Evolutionary conservation across 2,113 vertebrate species (phyloP), one percentile per base, ranked within the genome.

Genomic region (Lutjanus erythropterus): DNA sequence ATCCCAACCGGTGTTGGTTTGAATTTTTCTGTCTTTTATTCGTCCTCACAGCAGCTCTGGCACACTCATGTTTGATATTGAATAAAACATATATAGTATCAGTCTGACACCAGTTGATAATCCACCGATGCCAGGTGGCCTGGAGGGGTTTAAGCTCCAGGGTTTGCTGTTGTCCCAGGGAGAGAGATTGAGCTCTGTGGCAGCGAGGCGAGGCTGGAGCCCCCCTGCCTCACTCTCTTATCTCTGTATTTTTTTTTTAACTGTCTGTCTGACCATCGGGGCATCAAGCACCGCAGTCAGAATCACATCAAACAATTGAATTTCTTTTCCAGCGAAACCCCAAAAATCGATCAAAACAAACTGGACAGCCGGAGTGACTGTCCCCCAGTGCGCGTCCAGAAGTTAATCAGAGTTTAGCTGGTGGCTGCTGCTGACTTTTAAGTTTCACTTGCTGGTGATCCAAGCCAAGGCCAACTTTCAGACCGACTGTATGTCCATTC

Each of bases 1-100:
- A 87, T 81, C 75, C 41, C 39, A 77, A 58, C 39, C 74, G 52
- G 52, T 53, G 23, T n/a, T 59, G 66, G 39, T 66, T 58, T 59
- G 11, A 47, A 41, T 64, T 35, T 16, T 41, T 52, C 16, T 44
- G 44, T 15, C 29, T 5, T 71, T 33, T 50, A 59, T 39, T 23
- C n/a, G 21, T 64, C 29, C 23, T 11, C 46, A 37, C 9, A 33
- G 27, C 39, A 65, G 39, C 47, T 74, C 31, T 5, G 19, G 19
- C 71, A 55, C 11, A 5, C 10, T 5, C 42, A 1, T 41, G 4
- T 64, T 66, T 61, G 29, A 59, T 59, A 35, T 41, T 58, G 52
- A 75, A 59, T 71, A 49, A 75, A 67, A 44, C 9, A 16, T 52
- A 15, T 37, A 66, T 39, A 39, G 19, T 21, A 62, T 33, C 46